Base-by-base conservation (phyloP, 2,113 vertebrate genomes). In the Tympanuchus pallidicinctus region DNA sequence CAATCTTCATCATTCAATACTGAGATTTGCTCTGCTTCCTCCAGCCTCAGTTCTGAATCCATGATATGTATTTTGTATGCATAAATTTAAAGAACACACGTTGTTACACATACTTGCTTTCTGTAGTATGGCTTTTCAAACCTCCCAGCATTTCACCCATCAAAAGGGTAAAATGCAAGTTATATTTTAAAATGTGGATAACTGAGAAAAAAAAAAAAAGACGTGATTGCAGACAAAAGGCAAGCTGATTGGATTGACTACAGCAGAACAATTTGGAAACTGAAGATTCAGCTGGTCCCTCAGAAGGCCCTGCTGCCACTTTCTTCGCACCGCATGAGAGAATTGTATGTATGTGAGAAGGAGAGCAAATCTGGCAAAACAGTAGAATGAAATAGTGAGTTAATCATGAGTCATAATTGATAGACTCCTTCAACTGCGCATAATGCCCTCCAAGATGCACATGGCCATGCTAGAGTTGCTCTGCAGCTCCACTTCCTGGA, bases 41-140 rank as follows among this genome's bases (percentile, higher is more conserved):
- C 69, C 57, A 63, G 32, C 50, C 88, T 24, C 56, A 85, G 34
- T 76, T 54, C 28, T 79, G 69, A 96, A 94, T 65, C 66, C 89
- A 38, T 54, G 82, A 56, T 32, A 69, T 11, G 1, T 12, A 73
- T 17, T 48, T 63, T 12, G 16, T 57, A 80, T 2, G 18, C 24
- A 73, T 34, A 52, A n/a, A 56, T 76, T 52, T 0, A 11, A 43
- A 74, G n/a, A 66, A 56, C 19, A 8, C 63, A 69, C 24, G 79
- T 83, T 10, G 24, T 73, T 96, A 94, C 78, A 94, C 38, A 90
- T 40, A 54, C 30, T 32, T 28, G 40, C 90, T 95, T 95, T 91
- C 69, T 81, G 66, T 83, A 95, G 54, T 81, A 86, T 56, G 40
- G 84, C n/a, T 82, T 92, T 87, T 87, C 78, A 92, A 91, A 94